Evolutionary conservation across 2,888 invertebrate species (phyloP), one percentile per base, ranked within the genome.

Genomic region (Hirtodrosophila confusa): DNA sequence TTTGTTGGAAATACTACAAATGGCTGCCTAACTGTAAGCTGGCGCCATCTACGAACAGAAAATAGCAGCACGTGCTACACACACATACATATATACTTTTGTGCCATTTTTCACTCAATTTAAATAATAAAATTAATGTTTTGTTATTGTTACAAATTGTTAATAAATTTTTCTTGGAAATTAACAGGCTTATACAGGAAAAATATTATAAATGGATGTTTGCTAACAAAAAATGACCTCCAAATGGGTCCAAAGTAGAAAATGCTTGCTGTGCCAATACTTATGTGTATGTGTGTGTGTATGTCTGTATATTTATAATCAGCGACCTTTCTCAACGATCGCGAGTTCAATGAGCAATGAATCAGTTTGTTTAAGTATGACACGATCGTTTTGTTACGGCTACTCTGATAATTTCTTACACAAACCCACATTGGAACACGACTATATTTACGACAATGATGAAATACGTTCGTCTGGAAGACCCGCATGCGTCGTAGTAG

Each of bases 391-490:
- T 50, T 48, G 43, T 35, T 31, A 10, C 7, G 6, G 44, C 11
- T 11, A 35, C 49, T 36, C 72, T 37, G 50, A 75, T 71, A 48
- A 70, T 64, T 65, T 47, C 23, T 36, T 53, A 44, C 29, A 47
- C 51, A 53, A 43, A 17, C 10, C 24, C 35, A 37, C 41, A 10
- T 24, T 44, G 35, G 44, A 35, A 31, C 50, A 71, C 35, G 44
- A 43, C 36, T 56, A 50, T 66, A 69, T 75, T 69, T 72, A 77
- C 47, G 54, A 64, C 49, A 69, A 75, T 83, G 82, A 83, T 83
- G 82, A 83, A 83, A 83, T 83, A 41, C 53, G 23, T 43, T 48
- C 43, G 54, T 53, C 24, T n/a, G 29, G 44, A 29, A 49, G 24
- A 54, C 78, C 78, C 75, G 78, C 72, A 75, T 78, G 47, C 71